Evolutionary conservation across 35 echinoderm and acorn worm genomes (phyloP), one percentile per base, ranked within the genome.

Genomic region (Strongylocentrotus purpuratus): DNA sequence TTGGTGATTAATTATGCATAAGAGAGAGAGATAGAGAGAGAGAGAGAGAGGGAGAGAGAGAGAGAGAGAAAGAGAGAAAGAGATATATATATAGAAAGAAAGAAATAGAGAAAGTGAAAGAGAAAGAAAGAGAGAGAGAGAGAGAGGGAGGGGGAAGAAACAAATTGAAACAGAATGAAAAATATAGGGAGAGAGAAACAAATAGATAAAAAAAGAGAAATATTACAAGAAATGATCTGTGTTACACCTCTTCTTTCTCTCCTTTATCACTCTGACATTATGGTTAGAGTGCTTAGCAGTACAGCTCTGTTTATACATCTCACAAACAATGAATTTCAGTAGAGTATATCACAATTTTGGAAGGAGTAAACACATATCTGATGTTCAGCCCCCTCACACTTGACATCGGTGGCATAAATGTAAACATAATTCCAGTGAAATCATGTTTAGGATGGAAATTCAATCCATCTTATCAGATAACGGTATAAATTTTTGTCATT

Each of bases 301-400:
- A 8, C 33, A 46, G 87, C 87, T 89, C 45, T 89, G 87, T 89
- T 89, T 89, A 89, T 46, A 46, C 33, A 89, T 13, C 45, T 89
- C 45, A 46, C 31, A 89, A 89, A 89, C 87, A 89, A 17, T 89
- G 87, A 31, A 33, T 89, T 89, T 89, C 33, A 33, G 87, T 89
- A 41, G 25, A 89, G 87, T 89, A 89, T 89, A 89, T 89, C 87
- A 89, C 87, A 89, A 46, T 89, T 89, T 89, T 33, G 32, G 87
- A 45, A 89, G 32, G 65, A 28, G 33, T 89, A 89, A 89, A 89
- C 87, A 89, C 12, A 45, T 46, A 78, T 78, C 65, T 78, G 65
- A n/a, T 78, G 18, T n/a, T 78, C 25, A 78, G 65, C 65, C 65
- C 45, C 87, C 87, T 89, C 25, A 32, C 45, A 89, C 87, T 89